Evolutionary conservation across 2,888 invertebrate genomes (phyloP), one percentile per base, ranked within the genome.

Genomic region (Drosophila sordidapex): DNA sequence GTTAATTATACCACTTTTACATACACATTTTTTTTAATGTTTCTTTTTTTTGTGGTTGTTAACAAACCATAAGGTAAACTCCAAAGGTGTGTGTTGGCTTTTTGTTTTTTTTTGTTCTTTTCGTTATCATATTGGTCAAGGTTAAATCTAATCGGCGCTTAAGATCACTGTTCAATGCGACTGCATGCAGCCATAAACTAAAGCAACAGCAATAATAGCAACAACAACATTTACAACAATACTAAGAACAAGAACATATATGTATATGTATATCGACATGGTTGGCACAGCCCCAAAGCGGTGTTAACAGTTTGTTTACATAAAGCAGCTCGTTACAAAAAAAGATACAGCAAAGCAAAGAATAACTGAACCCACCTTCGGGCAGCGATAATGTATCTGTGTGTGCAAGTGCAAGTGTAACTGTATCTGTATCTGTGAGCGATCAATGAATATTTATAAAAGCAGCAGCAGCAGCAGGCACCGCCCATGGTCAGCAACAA

Each of bases 111-210:
- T 57, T 57, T 65, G n/a, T 67, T 52, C 46, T 71, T 83, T 58
- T 69, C 74, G 82, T 81, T 90, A 90, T 90, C 91, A 91, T 90
- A 85, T 90, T 91, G 90, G 91, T 90, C 91, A 91, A 90, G 91
- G 90, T 91, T 90, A 88, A 75, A 85, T 87, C 90, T 87, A 87
- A 87, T 87, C 87, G 89, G 64, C 74, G 74, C 84, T 78, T 88
- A 83, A 88, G 84, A 90, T 90, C 90, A 60, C 51, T 76, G 73
- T 70, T 78, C 85, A 81, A 81, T 72, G 60, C 74, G 59, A 73
- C 59, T 72, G 74, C 87, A 72, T 72, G 70, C 65, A 65, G 87
- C 63, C 81, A 71, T 87, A 85, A 85, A 85, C 75, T 84, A 80
- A 76, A 43, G 56, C 86, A 62, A 43, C 72, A 54, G 31, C 59